These are phyloP conservation scores for Philaethria dido DNA, from an alignment of 2,888 invertebrate species.

Conservation along the genomic window DNA sequence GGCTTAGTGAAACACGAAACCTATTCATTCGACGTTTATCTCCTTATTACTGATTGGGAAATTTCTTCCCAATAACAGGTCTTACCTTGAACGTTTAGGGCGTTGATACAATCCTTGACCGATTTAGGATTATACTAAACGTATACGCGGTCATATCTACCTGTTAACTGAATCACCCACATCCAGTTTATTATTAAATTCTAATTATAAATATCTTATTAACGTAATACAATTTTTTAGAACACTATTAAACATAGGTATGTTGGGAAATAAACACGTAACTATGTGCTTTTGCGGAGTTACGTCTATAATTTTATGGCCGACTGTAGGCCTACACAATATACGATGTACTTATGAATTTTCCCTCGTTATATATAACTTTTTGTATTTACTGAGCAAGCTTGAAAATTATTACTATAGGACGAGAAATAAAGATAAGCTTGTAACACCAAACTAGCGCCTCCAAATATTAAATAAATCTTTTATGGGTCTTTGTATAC, in stretches of 20 bases:
- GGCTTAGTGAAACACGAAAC: no score
- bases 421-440: no score
- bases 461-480: no score
- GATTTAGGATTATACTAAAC: constrained; percentile 41
- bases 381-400: neutral
- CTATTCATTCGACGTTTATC: no score
- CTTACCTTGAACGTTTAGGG: constrained; percentile 12
- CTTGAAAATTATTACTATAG: neutral
- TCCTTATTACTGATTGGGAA: neutral
- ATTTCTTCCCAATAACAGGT: constrained; percentile 17
- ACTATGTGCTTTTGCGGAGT: neutral
- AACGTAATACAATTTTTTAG: neutral
- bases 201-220: neutral
- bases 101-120: constrained; percentile 49
- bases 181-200: neutral
- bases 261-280: neutral
- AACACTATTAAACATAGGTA: neutral
- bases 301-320: neutral
- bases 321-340: neutral
- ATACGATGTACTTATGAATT: neutral
- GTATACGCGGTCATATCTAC: constrained; percentile 25
- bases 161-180: constrained; percentile 7
- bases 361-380: constrained; percentile 3
- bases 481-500: no score
- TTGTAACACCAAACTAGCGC: no score